Conservation (phyloP, 2,888 invertebrate genomes). For the Magallana nippona region DNA sequence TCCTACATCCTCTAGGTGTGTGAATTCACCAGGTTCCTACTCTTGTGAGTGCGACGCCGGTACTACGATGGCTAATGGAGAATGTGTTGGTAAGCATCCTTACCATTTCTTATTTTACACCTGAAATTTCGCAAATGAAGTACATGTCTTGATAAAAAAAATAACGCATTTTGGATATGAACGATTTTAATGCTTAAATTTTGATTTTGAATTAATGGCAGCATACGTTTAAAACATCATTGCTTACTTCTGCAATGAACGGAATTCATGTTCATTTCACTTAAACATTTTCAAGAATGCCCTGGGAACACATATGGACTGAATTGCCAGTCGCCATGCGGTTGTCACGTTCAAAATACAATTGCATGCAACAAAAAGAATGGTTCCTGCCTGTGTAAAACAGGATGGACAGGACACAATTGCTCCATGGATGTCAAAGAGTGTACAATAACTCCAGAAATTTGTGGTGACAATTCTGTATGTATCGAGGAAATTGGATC, state of each 20-base stretch:
- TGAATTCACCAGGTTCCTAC: constrained; percentile 37
- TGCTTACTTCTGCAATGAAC: too few relatives aligned
- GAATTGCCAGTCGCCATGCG: constrained; percentile 81
- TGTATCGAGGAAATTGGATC: constrained; percentile 36
- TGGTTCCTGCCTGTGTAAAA: constrained; percentile 87
- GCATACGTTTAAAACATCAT: too few relatives aligned
- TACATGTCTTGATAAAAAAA: too few relatives aligned
- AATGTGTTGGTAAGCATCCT: constrained; percentile 33
- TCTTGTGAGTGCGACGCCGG: constrained; percentile 38
- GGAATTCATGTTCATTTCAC: too few relatives aligned
- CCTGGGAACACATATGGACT: constrained; percentile 83
- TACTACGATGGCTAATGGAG: neutral
- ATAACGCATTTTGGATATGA: too few relatives aligned
- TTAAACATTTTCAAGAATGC: constrained; percentile 67
- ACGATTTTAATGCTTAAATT: too few relatives aligned
- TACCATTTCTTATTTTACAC: too few relatives aligned
- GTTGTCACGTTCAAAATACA: constrained; percentile 74
- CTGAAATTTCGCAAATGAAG: too few relatives aligned
- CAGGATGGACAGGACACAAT: constrained; percentile 84
- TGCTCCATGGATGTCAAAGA: constrained; percentile 43
- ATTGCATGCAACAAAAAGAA: constrained; percentile 67
- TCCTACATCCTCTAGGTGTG: constrained; percentile 36
- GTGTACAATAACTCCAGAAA: constrained; percentile 18
- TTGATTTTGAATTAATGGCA: too few relatives aligned
- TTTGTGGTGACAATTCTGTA: constrained; percentile 23